Evolutionary conservation across 2,113 vertebrate genomes (phyloP).

Genomic region (Panthera uncia): DNA sequence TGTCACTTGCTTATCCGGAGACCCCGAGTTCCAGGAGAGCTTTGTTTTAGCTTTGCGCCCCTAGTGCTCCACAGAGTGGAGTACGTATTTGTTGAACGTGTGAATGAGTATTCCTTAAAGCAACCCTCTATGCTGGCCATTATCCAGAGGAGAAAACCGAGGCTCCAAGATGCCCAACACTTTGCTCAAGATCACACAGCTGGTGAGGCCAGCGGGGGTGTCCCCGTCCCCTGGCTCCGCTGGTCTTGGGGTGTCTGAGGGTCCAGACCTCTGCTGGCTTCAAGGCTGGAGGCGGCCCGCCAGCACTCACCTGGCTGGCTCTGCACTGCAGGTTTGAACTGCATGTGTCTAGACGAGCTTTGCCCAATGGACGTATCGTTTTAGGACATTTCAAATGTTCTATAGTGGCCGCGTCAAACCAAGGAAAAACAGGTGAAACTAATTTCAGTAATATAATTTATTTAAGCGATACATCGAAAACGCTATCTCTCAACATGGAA

Average conservation of each 20-base stretch:
- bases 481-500: background rate
- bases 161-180: background rate
- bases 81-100: background rate
- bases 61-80: background rate
- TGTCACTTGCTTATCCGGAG: background rate
- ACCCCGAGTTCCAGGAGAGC: rapidly evolving
- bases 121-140: background rate
- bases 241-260: background rate
- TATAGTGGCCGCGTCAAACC: background rate
- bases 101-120: background rate
- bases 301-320: rapidly evolving
- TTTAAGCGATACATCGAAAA: background rate
- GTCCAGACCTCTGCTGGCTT: too few relatives aligned
- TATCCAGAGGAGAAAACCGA: background rate
- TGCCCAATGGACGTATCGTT: background rate
- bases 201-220: background rate
- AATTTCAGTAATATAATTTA: background rate
- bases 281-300: background rate
- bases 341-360: background rate
- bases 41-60: rapidly evolving
- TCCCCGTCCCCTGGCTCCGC: too few relatives aligned
- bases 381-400: background rate
- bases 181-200: background rate
- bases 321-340: rapidly evolving
- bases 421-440: background rate